These are phyloP conservation scores for Perca flavescens DNA, from an alignment of 2,113 vertebrate species.

Conservation along the genomic window DNA sequence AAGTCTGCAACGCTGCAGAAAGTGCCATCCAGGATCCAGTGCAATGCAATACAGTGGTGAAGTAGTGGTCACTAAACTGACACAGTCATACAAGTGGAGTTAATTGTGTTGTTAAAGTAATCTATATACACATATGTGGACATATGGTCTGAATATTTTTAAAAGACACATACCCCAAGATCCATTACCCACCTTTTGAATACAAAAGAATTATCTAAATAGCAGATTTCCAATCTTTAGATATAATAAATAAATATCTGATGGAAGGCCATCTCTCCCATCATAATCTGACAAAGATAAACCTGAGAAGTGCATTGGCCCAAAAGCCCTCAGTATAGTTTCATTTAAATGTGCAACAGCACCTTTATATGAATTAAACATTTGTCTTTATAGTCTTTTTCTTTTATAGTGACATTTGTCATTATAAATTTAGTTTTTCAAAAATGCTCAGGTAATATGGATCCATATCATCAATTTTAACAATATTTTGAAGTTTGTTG, in stretches of 20 bases:
- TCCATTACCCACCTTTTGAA: neutral
- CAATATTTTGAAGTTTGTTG: neutral
- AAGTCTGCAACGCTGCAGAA: constrained; percentile 36
- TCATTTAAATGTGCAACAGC: constrained; percentile 39
- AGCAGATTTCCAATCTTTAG: constrained; percentile 1
- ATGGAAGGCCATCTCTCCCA: neutral
- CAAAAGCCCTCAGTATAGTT: constrained; percentile 47
- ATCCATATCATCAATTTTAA: neutral
- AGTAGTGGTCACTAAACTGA: constrained; percentile 26
- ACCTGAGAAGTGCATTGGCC: constrained; percentile 33
- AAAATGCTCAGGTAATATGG: neutral
- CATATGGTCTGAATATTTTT: neutral
- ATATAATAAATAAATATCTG: constrained; percentile 35
- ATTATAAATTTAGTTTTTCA: neutral
- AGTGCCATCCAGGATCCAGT: constrained; percentile 53
- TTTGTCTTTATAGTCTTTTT: neutral
- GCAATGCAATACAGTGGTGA: constrained; percentile 48
- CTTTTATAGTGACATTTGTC: no score
- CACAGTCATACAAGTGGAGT: neutral
- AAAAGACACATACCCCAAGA: neutral
- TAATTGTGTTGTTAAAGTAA: neutral
- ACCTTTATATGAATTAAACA: constrained; percentile 10
- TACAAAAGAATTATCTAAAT: neutral
- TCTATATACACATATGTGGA: neutral
- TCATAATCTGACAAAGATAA: constrained; percentile 31